These are phyloP conservation scores for Brachionus calyciflorus DNA, from an alignment of 1,140 invertebrate genomes.

Conservation along the genomic window DNA sequence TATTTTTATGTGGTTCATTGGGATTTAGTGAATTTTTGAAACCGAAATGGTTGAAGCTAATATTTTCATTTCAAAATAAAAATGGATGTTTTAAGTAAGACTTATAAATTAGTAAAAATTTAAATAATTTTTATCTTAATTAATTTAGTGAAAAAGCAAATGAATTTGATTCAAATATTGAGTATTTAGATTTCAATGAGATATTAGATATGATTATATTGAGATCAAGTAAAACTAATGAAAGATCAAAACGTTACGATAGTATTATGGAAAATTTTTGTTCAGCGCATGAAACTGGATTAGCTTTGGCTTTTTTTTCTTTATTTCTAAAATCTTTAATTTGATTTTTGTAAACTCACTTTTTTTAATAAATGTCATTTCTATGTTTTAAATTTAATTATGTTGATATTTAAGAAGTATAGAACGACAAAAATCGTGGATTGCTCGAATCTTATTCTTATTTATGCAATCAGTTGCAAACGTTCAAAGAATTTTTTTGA, in stretches of 20 bases:
- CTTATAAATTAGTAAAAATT: not conserved
- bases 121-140: not conserved
- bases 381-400: too few species aligned
- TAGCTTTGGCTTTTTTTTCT: slow-evolving; percentile 19
- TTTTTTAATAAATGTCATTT: too few species aligned
- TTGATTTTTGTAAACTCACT: not conserved
- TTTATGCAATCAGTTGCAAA: too few species aligned
- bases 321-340: not conserved
- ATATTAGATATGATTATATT: not conserved
- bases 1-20: slow-evolving; percentile 19
- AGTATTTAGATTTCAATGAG: not conserved
- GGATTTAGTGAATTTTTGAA: slow-evolving; percentile 37
- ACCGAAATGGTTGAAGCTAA: not conserved
- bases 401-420: too few species aligned
- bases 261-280: slow-evolving; percentile 24
- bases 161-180: not conserved
- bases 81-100: slow-evolving; percentile 37
- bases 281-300: slow-evolving; percentile 30
- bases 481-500: too few species aligned
- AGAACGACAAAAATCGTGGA: too few species aligned
- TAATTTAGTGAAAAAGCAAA: not conserved
- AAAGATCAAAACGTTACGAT: slow-evolving; percentile 12
- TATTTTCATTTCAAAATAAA: slow-evolving; percentile 6
- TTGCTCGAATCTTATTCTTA: too few species aligned
- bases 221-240: not conserved